Evolutionary conservation across 2,888 invertebrate genomes (phyloP).

Genomic region (Tridacna gigas): DNA sequence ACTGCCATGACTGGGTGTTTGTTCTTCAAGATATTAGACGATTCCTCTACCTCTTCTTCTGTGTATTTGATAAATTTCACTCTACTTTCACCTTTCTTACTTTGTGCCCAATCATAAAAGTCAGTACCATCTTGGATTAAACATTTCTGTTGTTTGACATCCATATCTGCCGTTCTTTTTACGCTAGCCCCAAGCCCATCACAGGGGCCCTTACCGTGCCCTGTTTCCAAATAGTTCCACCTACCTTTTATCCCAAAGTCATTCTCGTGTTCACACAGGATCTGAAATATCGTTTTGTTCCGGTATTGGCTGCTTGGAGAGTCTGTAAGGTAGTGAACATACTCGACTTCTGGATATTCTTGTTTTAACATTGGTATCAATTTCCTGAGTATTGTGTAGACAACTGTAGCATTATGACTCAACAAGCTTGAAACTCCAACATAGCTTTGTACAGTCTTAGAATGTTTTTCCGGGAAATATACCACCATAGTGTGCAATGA

Average conservation of each 20-base stretch:
- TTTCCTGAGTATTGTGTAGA: background rate
- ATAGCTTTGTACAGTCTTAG: background rate
- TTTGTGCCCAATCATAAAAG: slow-evolving; percentile 36
- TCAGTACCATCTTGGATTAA: slow-evolving; percentile 38
- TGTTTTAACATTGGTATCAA: background rate
- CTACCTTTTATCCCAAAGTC: slow-evolving; percentile 26
- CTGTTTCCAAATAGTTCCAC: slow-evolving; percentile 81
- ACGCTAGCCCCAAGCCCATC: slow-evolving; percentile 76
- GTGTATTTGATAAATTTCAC: background rate
- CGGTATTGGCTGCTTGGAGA: slow-evolving; percentile 1
- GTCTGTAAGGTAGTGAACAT: background rate
- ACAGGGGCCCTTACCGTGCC: slow-evolving; percentile 79
- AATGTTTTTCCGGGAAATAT: background rate
- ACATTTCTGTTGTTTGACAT: slow-evolving; percentile 37
- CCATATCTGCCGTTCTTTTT: slow-evolving; percentile 66
- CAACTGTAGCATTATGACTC: background rate
- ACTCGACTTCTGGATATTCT: background rate
- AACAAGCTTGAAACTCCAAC: background rate
- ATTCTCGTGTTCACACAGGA: slow-evolving; percentile 1
- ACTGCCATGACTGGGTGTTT: background rate
- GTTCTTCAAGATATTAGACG: background rate
- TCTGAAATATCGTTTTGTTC: slow-evolving; percentile 4
- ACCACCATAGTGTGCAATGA: slow-evolving; percentile 30
- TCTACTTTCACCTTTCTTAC: background rate
- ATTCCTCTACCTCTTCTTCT: background rate